Evolutionary conservation across 2,797 vertebrate species (phyloP).

Genomic region (Aselliscus stoliczkanus): DNA sequence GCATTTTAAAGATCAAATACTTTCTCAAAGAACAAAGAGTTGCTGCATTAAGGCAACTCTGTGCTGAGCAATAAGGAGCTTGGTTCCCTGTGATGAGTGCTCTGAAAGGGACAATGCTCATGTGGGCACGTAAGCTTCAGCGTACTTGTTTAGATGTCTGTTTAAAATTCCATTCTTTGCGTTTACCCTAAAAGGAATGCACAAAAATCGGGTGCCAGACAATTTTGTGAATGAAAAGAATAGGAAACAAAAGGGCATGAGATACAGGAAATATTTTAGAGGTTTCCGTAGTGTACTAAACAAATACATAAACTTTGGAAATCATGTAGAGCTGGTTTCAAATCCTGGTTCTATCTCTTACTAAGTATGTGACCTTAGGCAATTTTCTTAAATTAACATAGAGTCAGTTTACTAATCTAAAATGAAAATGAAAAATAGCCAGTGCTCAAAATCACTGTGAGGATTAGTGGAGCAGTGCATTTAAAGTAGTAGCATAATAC

Average conservation of each 20-base stretch:
- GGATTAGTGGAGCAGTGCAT: neutral
- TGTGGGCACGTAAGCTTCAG: neutral
- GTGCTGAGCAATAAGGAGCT: neutral
- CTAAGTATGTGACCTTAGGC: neutral
- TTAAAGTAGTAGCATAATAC: neutral
- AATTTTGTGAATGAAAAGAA: neutral
- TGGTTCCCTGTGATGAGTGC: neutral
- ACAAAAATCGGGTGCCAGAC: neutral
- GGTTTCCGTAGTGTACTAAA: neutral
- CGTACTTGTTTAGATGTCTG: neutral
- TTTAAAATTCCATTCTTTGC: neutral
- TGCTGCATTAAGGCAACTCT: neutral
- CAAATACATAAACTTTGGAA: neutral
- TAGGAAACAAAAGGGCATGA: neutral
- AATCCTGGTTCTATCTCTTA: neutral
- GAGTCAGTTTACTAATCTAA: neutral
- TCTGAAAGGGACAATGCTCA: neutral
- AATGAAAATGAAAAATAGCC: neutral
- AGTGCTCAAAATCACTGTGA: neutral
- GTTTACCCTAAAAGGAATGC: neutral
- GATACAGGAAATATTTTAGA: neutral
- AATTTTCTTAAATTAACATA: conserved; percentile 9
- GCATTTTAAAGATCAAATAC: conserved; percentile 5
- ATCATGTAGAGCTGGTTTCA: neutral
- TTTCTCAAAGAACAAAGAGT: conserved; percentile 27